phyloP scores from a whole-genome alignment of 1,140 invertebrate genomes.

The Pseudomyrmex cubaensis region DNA sequence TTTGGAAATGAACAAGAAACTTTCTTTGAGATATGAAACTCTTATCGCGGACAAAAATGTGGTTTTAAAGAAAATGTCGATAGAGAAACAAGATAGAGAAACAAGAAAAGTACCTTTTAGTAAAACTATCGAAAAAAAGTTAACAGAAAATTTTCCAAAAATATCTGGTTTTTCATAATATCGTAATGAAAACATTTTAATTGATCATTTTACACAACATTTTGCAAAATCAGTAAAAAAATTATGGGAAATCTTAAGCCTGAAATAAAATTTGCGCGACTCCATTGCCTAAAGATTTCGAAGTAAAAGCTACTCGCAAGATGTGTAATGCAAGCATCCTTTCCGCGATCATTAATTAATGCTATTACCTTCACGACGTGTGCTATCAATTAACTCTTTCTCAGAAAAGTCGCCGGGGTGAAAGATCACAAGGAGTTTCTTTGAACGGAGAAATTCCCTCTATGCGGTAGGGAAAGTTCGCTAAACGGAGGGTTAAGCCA shows the following conservation, averaged over 20 bases:
- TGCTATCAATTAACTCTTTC: background rate
- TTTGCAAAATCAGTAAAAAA: background rate
- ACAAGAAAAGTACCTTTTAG: too few relatives aligned
- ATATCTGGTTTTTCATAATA: too few relatives aligned
- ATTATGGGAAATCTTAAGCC: background rate
- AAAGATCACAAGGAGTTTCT: background rate
- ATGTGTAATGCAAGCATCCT: background rate
- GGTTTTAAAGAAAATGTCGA: too few relatives aligned
- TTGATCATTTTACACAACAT: too few relatives aligned
- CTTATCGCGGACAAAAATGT: too few relatives aligned
- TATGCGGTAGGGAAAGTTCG: conserved; percentile 6
- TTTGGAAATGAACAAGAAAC: too few relatives aligned
- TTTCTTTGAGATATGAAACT: too few relatives aligned
- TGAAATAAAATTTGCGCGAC: background rate
- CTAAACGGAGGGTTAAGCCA: background rate
- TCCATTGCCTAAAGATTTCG: too few relatives aligned
- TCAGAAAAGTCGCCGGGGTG: background rate
- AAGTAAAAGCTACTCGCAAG: background rate
- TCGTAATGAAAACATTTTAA: too few relatives aligned
- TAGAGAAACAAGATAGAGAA: too few relatives aligned
- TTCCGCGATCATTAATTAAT: conserved; percentile 28
- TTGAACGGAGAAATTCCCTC: background rate
- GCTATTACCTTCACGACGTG: background rate
- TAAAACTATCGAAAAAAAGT: too few relatives aligned
- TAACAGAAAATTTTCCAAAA: background rate